Base-by-base conservation (phyloP, 2,888 invertebrate species). In the Caenorhabditis doughertyi region DNA sequence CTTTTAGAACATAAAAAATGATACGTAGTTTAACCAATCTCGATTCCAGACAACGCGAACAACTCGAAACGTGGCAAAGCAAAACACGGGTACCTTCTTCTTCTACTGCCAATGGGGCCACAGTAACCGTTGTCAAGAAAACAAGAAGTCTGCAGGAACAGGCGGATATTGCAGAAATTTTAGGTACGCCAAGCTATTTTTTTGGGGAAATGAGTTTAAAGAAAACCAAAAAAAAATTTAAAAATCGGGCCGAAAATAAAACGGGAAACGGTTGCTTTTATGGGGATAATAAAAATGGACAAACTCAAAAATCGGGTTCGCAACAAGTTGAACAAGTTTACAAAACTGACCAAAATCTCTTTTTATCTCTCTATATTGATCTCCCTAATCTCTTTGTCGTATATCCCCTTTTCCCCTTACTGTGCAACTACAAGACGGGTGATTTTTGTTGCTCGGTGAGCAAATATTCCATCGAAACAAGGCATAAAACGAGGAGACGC, bases 51-150 rank as follows among this genome's bases (percentile, higher is more conserved):
- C 79, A 82, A 80, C 71, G 82, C 44, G 81, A 85, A 56, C 77
- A 79, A 58, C 58, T 87, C 32, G 86, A 88, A 77, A 79, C 80
- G 35, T 88, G 88, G 88, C 82, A 85, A 74, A 73, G 79, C 29
- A 79, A 67, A 21, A 84, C 87, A 51, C 85, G 86, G 13, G 68
- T 49, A n/a, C 23, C 76, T 0, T n/a, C 67, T 16, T 27, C 67
- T n/a, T n/a, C n/a, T n/a, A n/a, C n/a, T n/a, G n/a, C n/a, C 8
- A 67, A 49, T 27, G 68, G 60, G 27, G 21, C 60, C 18, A 18
- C 13, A 4, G 56, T 76, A 39, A 55, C 85, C 23, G 68, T 80
- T n/a, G 51, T 87, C 68, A 58, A 85, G 42, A 71, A 82, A 68
- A 76, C 86, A 35, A 81, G 83, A 23, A 74, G 77, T 60, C 84